Evolutionary conservation across 2,113 vertebrate genomes (phyloP).

Genomic region (Verasper variegatus): DNA sequence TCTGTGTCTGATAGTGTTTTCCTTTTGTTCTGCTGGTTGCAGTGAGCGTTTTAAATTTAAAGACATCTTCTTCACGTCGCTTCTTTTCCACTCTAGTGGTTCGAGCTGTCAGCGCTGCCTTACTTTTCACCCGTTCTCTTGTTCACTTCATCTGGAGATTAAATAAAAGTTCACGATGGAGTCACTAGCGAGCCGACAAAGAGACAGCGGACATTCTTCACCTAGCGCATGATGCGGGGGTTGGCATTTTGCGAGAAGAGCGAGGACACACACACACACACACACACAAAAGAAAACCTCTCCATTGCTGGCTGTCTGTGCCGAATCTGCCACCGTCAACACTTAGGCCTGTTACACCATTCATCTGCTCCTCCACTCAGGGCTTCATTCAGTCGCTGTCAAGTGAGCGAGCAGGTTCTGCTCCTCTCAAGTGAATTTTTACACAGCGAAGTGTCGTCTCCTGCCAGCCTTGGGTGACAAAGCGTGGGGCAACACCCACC

Average conservation of each 20-base stretch:
- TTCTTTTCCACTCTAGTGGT: too few relatives aligned
- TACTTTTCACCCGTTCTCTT: neutral
- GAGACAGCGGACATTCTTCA: neutral
- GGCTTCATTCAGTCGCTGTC: constrained; percentile 51
- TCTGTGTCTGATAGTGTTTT: neutral
- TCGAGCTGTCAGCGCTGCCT: neutral
- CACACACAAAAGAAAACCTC: neutral
- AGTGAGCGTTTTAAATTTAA: too few relatives aligned
- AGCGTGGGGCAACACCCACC: constrained; percentile 28
- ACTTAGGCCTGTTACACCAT: neutral
- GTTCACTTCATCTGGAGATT: constrained; percentile 5
- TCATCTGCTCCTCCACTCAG: constrained; percentile 22
- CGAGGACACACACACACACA: neutral
- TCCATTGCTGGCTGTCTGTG: neutral
- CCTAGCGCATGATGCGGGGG: neutral
- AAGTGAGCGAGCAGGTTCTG: constrained; percentile 10
- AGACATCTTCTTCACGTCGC: too few relatives aligned
- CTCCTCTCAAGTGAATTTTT: constrained; percentile 2
- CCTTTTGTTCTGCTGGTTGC: too few relatives aligned
- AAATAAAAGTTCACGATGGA: constrained; percentile 15
- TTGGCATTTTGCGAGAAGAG: constrained; percentile 26
- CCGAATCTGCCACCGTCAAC: neutral
- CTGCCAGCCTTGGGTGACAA: constrained; percentile 40
- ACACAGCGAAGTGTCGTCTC: constrained; percentile 48
- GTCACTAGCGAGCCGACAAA: neutral